Conservation (phyloP, 2,888 invertebrate species). For the Choreutis nemorana region DNA sequence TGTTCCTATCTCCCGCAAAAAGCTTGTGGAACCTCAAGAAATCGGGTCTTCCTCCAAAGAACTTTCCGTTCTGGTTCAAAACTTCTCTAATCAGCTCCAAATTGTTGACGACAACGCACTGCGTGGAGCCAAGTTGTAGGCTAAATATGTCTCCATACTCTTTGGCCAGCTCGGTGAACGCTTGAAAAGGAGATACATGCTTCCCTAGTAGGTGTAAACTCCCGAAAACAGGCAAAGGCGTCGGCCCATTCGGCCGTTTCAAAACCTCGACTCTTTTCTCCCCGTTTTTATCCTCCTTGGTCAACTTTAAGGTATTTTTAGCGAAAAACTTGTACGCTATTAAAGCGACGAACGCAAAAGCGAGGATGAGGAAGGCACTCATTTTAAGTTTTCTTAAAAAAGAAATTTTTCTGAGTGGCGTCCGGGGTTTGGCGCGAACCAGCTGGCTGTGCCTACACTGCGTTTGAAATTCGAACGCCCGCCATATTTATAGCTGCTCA, state of each 20-base stretch:
- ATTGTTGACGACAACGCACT: slow-evolving; percentile 79
- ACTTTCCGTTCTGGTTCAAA: slow-evolving; percentile 79
- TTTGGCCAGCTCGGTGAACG: slow-evolving; percentile 73
- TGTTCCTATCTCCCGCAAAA: slow-evolving; percentile 85
- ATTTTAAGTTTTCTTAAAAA: slow-evolving; percentile 40
- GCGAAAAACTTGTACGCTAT: slow-evolving; percentile 36
- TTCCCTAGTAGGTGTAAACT: slow-evolving; percentile 73
- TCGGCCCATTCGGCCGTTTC: slow-evolving; percentile 70
- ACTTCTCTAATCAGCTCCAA: slow-evolving; percentile 77
- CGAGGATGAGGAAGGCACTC: slow-evolving; percentile 41
- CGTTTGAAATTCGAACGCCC: slow-evolving; percentile 9
- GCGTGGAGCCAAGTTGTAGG: slow-evolving; percentile 71
- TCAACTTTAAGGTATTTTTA: slow-evolving; percentile 23
- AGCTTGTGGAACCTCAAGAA: slow-evolving; percentile 82
- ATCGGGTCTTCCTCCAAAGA: slow-evolving; percentile 84
- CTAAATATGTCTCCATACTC: slow-evolving; percentile 78
- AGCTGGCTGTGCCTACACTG: slow-evolving; percentile 22
- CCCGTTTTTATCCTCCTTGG: slow-evolving; percentile 25
- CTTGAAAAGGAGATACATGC: slow-evolving; percentile 73
- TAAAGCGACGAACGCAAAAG: slow-evolving; percentile 24
- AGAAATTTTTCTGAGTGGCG: slow-evolving; percentile 39
- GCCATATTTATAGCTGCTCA: slow-evolving; percentile 26
- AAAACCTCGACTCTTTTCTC: slow-evolving; percentile 21
- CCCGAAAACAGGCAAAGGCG: slow-evolving; percentile 72
- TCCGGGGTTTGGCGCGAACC: slow-evolving; percentile 35